Percentiles rank a stretch among this genome's conserved stretches.
These are phyloP conservation scores for Forbesichthys papilliferus DNA, from an alignment of 2,113 vertebrate genomes.

Conservation along the genomic window DNA sequence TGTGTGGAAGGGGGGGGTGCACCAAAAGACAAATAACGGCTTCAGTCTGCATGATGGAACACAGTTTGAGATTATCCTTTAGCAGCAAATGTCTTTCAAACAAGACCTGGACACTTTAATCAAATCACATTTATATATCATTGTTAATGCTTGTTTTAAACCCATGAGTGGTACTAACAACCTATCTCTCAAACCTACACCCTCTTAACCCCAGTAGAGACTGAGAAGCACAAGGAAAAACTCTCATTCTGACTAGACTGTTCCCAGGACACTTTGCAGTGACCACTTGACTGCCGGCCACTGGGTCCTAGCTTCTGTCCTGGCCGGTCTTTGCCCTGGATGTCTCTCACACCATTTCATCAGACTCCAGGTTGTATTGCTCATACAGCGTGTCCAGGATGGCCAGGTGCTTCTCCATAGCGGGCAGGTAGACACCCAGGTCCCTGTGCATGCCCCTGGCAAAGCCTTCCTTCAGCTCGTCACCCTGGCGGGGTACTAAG, in stretches of 20 bases:
- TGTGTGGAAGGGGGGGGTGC: background rate
- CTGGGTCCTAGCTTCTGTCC: slow-evolving; percentile 7
- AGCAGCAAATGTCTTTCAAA: slow-evolving; percentile 24
- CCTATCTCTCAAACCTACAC: slow-evolving; percentile 26
- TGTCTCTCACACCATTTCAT: slow-evolving; percentile 89
- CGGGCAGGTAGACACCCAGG: slow-evolving; percentile 89
- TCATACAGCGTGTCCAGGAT: slow-evolving; percentile 92
- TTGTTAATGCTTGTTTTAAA: slow-evolving; percentile 18
- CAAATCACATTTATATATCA: slow-evolving; percentile 7
- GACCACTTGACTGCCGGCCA: background rate
- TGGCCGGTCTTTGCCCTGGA: background rate
- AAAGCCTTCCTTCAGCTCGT: slow-evolving; percentile 86
- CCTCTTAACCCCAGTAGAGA: slow-evolving; percentile 14
- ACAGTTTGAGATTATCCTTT: slow-evolving; percentile 1
- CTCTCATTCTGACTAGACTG: slow-evolving; percentile 29
- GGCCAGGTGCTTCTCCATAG: slow-evolving; percentile 91
- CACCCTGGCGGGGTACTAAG: slow-evolving; percentile 82
- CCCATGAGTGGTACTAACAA: slow-evolving; percentile 18
- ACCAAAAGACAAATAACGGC: slow-evolving; percentile 20
- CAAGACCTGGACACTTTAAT: slow-evolving; percentile 30
- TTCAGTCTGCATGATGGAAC: slow-evolving; percentile 32
- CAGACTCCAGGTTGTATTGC: slow-evolving; percentile 91
- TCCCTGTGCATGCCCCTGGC: slow-evolving; percentile 85
- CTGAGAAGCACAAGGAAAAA: slow-evolving; percentile 25
- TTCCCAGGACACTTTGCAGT: slow-evolving; percentile 26